Evolutionary conservation across 2,888 invertebrate species (phyloP), one percentile per base, ranked within the genome.

Genomic region (Habrosyne pyritoides): DNA sequence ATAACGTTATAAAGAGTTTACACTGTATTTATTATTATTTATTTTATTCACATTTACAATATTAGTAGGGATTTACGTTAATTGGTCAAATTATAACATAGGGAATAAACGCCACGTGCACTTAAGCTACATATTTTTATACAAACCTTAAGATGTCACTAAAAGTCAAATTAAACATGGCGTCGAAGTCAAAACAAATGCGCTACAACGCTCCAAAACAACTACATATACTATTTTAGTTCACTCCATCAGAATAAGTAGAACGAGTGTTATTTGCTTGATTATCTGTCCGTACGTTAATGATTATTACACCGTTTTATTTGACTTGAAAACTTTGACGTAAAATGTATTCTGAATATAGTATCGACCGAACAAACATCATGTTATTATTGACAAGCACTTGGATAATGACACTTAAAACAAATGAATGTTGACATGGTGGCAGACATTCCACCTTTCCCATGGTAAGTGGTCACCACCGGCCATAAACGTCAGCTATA

Each of bases 261-360:
- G 55, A 52, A 53, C 56, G 26, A 47, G 53, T 51, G 56, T 56
- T 59, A 56, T 63, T 63, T 61, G 57, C 59, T 59, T 61, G 54
- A 61, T 50, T 61, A 61, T 67, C 67, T 30, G 42, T 36, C 14
- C 7, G 49, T 7, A 48, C 53, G 56, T 62, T 57, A 66, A 67
- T 68, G 55, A 63, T 60, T 59, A 67, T 66, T 67, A 70, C 53
- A 66, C 53, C 55, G 53, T 58, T 61, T 62, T 59, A 63, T 66
- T 59, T 67, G 59, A 18, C 21, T 10, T 18, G 28, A 1, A 21
- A 50, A 21, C 22, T 26, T 50, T 50, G 50, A 50, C 28, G 28
- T 50, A 50, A 28, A 48, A 50, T n/a, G 28, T 21, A 50, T 50
- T 10, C 18, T 30, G 10, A 2, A 28, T 26, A 49, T 49, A 24